Conservation (phyloP, 2,113 vertebrate genomes). For the Syngnathus scovelli region DNA sequence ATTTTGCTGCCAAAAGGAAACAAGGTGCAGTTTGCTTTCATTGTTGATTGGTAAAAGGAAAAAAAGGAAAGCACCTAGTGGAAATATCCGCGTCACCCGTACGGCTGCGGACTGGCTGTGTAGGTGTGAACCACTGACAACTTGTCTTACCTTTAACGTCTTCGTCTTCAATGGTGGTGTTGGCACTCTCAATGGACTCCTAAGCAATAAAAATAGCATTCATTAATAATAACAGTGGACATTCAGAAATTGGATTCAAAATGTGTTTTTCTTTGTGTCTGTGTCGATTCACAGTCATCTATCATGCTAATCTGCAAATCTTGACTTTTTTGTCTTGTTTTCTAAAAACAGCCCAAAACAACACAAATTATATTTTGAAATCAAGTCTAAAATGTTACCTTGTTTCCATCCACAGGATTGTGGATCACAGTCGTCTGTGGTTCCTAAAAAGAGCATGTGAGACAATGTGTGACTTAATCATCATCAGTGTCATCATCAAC, state of each 20-base stretch:
- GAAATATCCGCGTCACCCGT: neutral
- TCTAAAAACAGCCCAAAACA: neutral
- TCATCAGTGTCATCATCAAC: neutral
- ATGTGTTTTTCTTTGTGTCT: neutral
- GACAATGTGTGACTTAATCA: constrained; percentile 54
- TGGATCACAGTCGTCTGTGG: constrained; percentile 98
- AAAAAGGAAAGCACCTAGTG: constrained; percentile 9
- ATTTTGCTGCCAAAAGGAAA: constrained; percentile 16
- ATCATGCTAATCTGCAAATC: neutral
- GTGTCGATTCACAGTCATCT: neutral
- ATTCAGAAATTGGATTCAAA: too few relatives aligned
- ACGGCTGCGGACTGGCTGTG: neutral
- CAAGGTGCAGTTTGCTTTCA: neutral
- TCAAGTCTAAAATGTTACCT: constrained; percentile 70
- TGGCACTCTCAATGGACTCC: constrained; percentile 97
- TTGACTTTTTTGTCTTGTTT: neutral
- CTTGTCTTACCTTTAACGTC: constrained; percentile 89
- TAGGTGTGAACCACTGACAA: neutral
- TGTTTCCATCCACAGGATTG: constrained; percentile 96
- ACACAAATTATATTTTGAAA: neutral
- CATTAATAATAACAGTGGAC: neutral
- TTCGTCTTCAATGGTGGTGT: constrained; percentile 96
- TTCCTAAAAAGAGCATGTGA: constrained; percentile 79
- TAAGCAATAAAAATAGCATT: constrained; percentile 47
- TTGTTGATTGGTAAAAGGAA: constrained; percentile 17